Conservation (phyloP, 2,113 vertebrate genomes). For the Mus pahari region DNA sequence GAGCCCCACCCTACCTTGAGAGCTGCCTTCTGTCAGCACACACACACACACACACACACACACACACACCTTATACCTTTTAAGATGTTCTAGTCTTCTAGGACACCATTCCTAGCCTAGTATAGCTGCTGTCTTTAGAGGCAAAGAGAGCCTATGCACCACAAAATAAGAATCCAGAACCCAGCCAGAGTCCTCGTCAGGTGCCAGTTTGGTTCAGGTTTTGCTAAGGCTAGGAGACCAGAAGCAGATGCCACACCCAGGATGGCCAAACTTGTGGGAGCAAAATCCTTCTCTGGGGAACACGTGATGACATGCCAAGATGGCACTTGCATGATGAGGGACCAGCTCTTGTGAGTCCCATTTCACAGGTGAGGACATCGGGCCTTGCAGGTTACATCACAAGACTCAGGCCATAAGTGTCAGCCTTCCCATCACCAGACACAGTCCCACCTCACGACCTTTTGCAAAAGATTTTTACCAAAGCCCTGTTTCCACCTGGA, state of each 20-base stretch:
- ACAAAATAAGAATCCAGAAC: background rate
- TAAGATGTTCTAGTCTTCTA: background rate
- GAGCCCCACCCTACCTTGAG: background rate
- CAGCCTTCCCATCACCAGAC: background rate
- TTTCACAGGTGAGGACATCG: constrained; percentile 33
- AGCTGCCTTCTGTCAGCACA: background rate
- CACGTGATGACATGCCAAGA: background rate
- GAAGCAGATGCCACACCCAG: background rate
- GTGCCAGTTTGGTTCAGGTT: background rate
- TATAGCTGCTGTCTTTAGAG: background rate
- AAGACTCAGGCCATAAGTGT: background rate
- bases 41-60: background rate
- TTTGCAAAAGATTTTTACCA: background rate
- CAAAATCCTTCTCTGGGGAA: background rate
- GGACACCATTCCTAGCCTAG: background rate
- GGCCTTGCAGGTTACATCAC: background rate
- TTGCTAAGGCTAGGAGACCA: background rate
- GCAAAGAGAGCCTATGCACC: background rate
- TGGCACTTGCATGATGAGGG: background rate
- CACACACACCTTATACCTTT: background rate
- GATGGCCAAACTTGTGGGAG: background rate
- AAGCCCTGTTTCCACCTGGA: background rate
- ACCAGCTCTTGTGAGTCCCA: background rate
- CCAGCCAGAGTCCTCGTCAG: background rate
- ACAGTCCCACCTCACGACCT: background rate